phyloP scores from a whole-genome alignment of 2,113 vertebrate genomes.

The Catharus fuscescens region DNA sequence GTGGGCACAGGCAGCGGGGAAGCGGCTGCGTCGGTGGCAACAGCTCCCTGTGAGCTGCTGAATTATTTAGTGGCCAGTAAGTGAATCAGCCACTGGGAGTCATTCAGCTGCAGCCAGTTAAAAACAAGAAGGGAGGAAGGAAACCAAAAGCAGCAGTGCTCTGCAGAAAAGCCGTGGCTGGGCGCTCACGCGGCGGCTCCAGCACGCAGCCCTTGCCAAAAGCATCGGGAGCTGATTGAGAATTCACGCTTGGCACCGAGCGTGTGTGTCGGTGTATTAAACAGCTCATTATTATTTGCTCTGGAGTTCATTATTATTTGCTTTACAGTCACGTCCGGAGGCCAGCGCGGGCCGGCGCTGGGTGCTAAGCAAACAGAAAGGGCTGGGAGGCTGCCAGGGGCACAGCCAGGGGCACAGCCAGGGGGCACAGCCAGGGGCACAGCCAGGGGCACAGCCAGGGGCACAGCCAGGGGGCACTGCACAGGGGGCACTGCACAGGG shows the following conservation, averaged over 20 bases:
- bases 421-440: too few species aligned
- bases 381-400: neutral
- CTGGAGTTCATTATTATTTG: conserved; percentile 61
- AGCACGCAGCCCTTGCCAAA: conserved; percentile 18
- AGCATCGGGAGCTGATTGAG: neutral
- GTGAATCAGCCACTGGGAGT: conserved; percentile 55
- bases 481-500: too few species aligned
- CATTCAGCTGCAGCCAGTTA: conserved; percentile 46
- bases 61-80: conserved; percentile 56
- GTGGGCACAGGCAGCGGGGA: neutral
- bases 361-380: conserved; percentile 33
- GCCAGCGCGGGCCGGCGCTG: neutral
- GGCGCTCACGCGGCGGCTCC: neutral
- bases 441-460: neutral
- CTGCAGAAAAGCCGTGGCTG: neutral
- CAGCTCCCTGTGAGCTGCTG: conserved; percentile 38
- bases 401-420: neutral
- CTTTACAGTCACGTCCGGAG: conserved; percentile 42
- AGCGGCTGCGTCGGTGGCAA: neutral
- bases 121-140: conserved; percentile 39
- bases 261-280: conserved; percentile 26
- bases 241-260: neutral
- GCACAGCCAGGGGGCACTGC: neutral
- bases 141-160: conserved; percentile 23
- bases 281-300: conserved; percentile 64